Evolutionary conservation across 2,888 invertebrate species (phyloP).

Genomic region (Salticus scenicus): DNA sequence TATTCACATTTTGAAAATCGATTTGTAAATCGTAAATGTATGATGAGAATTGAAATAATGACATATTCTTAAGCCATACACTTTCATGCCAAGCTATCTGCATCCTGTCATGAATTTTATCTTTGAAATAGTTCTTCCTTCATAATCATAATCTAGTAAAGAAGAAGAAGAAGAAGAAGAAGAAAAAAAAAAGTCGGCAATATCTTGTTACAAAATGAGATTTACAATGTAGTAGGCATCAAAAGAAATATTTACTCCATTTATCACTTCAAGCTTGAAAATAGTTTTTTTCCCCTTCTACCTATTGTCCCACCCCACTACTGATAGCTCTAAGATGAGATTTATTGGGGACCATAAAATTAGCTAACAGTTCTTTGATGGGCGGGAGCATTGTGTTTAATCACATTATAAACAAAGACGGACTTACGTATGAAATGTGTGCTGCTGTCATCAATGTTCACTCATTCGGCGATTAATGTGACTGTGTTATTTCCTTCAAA

Average conservation of each 20-base stretch:
- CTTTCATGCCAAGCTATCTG: not conserved
- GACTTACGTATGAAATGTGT: not conserved
- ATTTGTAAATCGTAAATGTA: too few species aligned
- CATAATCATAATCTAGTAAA: not conserved
- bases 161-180: not conserved
- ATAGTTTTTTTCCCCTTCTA: not conserved
- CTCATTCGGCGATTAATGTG: not conserved
- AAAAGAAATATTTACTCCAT: slow-evolving; percentile 1
- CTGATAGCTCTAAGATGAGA: not conserved
- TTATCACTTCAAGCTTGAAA: not conserved
- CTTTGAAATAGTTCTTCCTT: not conserved
- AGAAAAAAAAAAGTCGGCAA: not conserved
- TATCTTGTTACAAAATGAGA: not conserved
- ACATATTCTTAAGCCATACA: not conserved
- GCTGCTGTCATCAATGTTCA: not conserved
- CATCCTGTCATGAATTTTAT: not conserved
- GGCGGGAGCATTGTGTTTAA: slow-evolving; percentile 7
- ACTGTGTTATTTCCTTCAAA: not conserved
- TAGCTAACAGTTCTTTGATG: not conserved
- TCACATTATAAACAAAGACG: slow-evolving; percentile 11
- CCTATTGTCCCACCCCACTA: not conserved
- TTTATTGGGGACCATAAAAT: not conserved
- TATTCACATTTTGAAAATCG: too few species aligned
- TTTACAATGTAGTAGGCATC: not conserved
- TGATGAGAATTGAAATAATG: not conserved